phyloP scores from a whole-genome alignment of 2,113 vertebrate species.

The Copsychus sechellarum region DNA sequence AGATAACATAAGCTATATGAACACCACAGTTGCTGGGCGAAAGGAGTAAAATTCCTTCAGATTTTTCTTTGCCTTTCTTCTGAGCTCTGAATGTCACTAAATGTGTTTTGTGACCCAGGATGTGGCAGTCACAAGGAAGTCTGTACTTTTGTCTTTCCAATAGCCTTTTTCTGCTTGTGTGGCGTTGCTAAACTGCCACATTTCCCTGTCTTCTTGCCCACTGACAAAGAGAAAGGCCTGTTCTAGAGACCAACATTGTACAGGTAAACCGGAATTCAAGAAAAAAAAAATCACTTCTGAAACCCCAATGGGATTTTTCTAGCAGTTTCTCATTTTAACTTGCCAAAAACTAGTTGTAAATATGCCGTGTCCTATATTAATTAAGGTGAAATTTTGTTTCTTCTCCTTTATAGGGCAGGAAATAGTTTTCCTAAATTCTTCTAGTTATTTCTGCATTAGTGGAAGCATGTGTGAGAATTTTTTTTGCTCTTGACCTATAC shows the following conservation, averaged over 20 bases:
- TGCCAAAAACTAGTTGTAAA: not conserved
- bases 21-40: not conserved
- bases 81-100: not conserved
- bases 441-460: not conserved
- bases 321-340: not conserved
- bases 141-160: not conserved
- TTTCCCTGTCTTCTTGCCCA: not conserved
- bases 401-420: not conserved
- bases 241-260: not conserved
- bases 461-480: not conserved
- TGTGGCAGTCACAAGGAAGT: not conserved
- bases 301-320: not conserved
- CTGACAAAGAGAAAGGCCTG: fast-evolving
- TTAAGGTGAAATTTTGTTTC: not conserved
- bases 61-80: not conserved
- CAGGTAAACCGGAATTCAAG: not conserved
- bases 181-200: fast-evolving
- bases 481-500: not conserved
- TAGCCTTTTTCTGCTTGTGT: not conserved
- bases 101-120: fast-evolving
- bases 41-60: not conserved
- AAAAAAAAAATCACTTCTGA: not conserved
- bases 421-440: not conserved
- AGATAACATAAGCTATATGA: not conserved
- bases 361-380: not conserved